Percentiles rank a stretch among this genome's conserved stretches.
Conservation (phyloP, 2,797 vertebrate genomes). For the Pogoniulus pusillus region DNA sequence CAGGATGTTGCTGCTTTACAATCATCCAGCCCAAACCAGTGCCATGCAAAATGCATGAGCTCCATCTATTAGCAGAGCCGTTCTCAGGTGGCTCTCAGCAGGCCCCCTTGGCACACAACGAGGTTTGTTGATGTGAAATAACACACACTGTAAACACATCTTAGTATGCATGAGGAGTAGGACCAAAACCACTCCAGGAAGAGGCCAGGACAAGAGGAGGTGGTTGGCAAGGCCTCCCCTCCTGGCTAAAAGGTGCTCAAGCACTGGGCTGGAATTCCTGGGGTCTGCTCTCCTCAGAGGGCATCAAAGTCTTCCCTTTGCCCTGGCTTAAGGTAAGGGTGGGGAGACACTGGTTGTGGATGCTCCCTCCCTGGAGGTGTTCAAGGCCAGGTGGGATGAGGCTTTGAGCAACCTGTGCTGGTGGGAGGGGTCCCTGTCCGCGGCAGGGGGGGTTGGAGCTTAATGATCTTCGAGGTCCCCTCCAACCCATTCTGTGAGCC, state of each 20-base stretch:
- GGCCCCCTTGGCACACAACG: neutral
- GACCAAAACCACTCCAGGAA: neutral
- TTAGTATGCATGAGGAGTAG: neutral
- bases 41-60: slow-evolving; percentile 8
- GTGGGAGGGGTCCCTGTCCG: too few species aligned
- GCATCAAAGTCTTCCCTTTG: neutral
- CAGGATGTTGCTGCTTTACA: neutral
- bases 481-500: too few species aligned
- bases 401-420: too few species aligned
- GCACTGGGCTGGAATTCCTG: neutral
- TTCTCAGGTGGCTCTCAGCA: slow-evolving; percentile 17
- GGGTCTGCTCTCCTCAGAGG: neutral
- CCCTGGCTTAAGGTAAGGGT: neutral
- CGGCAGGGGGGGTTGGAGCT: too few species aligned
- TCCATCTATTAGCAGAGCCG: neutral
- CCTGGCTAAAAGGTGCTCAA: neutral
- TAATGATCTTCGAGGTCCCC: too few species aligned
- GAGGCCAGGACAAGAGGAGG: neutral
- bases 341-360: too few species aligned
- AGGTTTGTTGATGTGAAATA: neutral
- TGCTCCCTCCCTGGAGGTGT: too few species aligned
- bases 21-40: neutral
- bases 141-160: neutral
- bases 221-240: too few species aligned
- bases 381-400: too few species aligned